Evolutionary conservation across 2,113 vertebrate species (phyloP).

Genomic region (Bubo blakistoni): DNA sequence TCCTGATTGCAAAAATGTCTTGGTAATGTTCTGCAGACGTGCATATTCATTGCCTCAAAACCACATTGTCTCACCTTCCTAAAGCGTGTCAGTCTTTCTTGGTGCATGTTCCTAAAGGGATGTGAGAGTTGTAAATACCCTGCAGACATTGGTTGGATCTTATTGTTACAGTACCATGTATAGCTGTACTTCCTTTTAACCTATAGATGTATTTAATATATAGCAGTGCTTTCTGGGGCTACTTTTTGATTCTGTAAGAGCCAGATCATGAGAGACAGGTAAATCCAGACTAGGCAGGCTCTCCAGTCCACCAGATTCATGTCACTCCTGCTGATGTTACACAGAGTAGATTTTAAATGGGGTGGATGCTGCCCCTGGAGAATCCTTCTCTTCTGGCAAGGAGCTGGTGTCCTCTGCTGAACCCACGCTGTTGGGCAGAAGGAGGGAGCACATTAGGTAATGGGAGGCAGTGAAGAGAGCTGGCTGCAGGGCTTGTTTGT

Average conservation of each 20-base stretch:
- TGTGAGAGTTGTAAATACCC: neutral
- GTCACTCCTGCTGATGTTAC: neutral
- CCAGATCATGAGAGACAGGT: neutral
- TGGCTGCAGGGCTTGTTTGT: neutral
- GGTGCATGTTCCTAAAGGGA: neutral
- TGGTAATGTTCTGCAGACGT: neutral
- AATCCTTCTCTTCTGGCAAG: neutral
- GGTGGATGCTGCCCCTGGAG: neutral
- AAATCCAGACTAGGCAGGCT: neutral
- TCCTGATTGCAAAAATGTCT: neutral
- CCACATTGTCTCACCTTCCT: slow-evolving; percentile 5
- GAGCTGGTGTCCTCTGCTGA: neutral
- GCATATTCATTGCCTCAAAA: slow-evolving; percentile 26
- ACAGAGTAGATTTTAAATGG: neutral
- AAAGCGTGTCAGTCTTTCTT: neutral
- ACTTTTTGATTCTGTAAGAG: neutral
- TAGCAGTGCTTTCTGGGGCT: neutral
- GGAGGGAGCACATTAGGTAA: neutral
- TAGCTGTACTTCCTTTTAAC: neutral
- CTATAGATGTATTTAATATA: neutral
- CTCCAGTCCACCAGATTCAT: neutral
- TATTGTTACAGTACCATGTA: neutral
- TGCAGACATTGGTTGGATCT: neutral
- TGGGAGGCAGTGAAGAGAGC: neutral
- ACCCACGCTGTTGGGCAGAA: neutral